A percentile compares a stretch with the other conserved stretches of the same genome.
These are phyloP conservation scores for Luperina nickerlii DNA, from an alignment of 2,888 invertebrate genomes.

Conservation along the genomic window DNA sequence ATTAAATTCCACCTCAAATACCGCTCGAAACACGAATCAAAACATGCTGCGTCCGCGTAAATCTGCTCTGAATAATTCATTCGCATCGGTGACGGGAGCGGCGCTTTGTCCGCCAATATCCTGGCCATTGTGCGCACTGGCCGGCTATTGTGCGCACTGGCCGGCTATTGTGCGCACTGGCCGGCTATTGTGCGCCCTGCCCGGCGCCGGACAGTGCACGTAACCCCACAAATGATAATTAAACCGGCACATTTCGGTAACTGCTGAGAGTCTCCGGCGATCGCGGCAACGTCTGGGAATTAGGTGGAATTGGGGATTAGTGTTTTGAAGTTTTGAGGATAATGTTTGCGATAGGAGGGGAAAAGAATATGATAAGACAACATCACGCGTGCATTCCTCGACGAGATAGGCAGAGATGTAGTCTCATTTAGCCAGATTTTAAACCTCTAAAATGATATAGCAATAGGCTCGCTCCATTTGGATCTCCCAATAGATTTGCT, in stretches of 20 bases:
- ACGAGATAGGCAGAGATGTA: not conserved
- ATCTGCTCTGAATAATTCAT: slow-evolving; percentile 60
- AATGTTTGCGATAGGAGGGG: not conserved
- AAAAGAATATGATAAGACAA: not conserved
- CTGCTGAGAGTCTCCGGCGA: slow-evolving; percentile 1
- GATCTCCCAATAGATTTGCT: too few species aligned
- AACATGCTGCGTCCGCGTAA: slow-evolving; percentile 35
- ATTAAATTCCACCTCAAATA: slow-evolving; percentile 3
- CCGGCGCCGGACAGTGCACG: slow-evolving; percentile 48
- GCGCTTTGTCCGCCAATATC: slow-evolving; percentile 52
- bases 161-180: slow-evolving; percentile 48
- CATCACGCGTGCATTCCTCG: too few species aligned
- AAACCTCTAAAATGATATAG: too few species aligned
- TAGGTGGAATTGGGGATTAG: not conserved
- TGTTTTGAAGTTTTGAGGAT: not conserved
- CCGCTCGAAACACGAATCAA: slow-evolving; percentile 33
- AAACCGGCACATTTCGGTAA: slow-evolving; percentile 39
- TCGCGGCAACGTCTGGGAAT: not conserved
- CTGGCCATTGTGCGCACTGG: slow-evolving; percentile 50
- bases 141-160: slow-evolving; percentile 42
- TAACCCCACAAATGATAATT: slow-evolving; percentile 63
- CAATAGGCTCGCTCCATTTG: too few species aligned
- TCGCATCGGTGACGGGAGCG: not conserved
- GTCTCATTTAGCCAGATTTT: not conserved
- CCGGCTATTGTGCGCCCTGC: slow-evolving; percentile 42